Base-by-base conservation (phyloP, 1,140 invertebrate species). In the Drosophila gunungcola region DNA sequence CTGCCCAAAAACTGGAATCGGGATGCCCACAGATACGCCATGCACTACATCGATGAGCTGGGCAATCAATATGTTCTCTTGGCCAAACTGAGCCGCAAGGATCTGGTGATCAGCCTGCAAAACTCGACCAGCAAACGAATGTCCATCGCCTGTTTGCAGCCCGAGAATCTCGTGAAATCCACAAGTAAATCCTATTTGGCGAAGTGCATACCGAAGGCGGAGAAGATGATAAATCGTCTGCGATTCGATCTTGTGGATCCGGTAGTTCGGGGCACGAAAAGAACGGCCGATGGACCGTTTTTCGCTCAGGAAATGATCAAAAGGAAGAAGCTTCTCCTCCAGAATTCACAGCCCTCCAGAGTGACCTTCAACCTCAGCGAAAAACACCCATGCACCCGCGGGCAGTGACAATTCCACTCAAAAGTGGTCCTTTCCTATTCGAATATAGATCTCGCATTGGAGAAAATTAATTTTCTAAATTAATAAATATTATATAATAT, bases 1-100 rank as follows among this genome's bases (percentile, higher is more conserved):
- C 91, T 96, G 21, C 95, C 96, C 4, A 92, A 93, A 49, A 93
- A 93, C 53, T 97, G 96, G 96, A 96, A 95, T 91, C 93, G 93
- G 27, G 91, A 91, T 45, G 91, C 92, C 21, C 94, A 93, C 65
- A 57, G 64, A 41, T 96, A 96, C 85, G 92, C 94, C 2, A 78
- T 96, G 10, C 93, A 95, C 76, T 96, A 96, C 90, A 60, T 95
- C 32, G 93, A 93, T 53, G 92, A 95, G 54, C 34, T 21, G 6
- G 93, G 93, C 4, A 93, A 94, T 78, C 85, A 96, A 4, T 96
- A 95, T 83, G 94, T 96, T 73, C 91, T 96, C 1, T 93, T 95
- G 83, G 95, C 93, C 36, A 91, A 94, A 29, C 93, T 91, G 56
- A 94, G 94, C 43, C 94, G 95, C 83, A 93, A 92, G 42, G 94